Percentiles rank a stretch among this genome's conserved stretches.
Conservation (phyloP, 2,888 invertebrate genomes). For the Conchocele bisecta region DNA sequence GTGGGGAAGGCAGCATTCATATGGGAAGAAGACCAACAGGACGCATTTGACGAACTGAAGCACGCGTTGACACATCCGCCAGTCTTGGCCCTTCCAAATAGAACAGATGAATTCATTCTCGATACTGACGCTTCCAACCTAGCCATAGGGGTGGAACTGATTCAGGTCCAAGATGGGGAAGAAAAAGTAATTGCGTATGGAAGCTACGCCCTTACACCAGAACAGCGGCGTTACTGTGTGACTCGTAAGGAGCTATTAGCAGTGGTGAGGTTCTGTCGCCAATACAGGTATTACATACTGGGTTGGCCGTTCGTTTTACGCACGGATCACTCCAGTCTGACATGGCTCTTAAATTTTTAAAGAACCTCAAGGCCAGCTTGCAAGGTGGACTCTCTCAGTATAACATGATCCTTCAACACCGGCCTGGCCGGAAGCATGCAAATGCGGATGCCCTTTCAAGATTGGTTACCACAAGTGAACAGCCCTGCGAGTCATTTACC, state of each 20-base stretch:
- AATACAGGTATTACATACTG: not conserved
- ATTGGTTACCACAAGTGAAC: too few species aligned
- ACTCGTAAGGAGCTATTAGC: too few species aligned
- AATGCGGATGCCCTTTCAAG: constrained; percentile 29
- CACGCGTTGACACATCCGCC: constrained; percentile 2
- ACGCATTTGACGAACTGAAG: constrained; percentile 13
- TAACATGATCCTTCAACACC: constrained; percentile 12
- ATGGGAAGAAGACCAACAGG: constrained; percentile 15
- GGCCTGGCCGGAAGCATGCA: constrained; percentile 20
- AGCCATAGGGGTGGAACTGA: constrained; percentile 22
- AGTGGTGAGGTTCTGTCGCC: too few species aligned
- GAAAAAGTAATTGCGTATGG: constrained; percentile 7
- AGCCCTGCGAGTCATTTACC: too few species aligned
- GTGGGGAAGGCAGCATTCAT: constrained; percentile 21
- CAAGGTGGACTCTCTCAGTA: constrained; percentile 21
- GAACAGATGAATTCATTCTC: not conserved
- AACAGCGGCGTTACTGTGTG: constrained; percentile 6
- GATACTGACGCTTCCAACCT: too few species aligned
- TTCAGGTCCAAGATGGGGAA: constrained; percentile 1
- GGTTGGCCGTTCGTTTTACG: constrained; percentile 5
- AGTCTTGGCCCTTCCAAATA: constrained; percentile 23
- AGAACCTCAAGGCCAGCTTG: constrained; percentile 17
- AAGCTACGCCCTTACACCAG: not conserved
- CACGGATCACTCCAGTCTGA: constrained; percentile 17
- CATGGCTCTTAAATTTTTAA: too few species aligned